Conservation (phyloP, 2,797 vertebrate genomes). For the Phoxinus dragarum region DNA sequence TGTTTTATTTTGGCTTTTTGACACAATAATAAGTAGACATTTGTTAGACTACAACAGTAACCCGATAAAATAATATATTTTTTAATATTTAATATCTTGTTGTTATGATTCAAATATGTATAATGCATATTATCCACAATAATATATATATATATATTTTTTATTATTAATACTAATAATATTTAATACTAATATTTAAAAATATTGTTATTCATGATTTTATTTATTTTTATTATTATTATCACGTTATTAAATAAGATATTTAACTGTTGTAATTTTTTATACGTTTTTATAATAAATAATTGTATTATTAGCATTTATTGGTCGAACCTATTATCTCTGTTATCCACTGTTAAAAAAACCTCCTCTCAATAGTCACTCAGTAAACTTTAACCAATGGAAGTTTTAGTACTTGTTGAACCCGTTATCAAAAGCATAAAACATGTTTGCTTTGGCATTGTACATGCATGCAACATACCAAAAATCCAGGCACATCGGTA, state of each 20-base stretch:
- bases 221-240: neutral
- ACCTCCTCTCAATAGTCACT: neutral
- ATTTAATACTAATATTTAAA: no score
- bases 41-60: neutral
- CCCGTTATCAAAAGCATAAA: neutral
- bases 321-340: neutral
- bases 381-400: neutral
- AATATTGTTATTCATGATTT: neutral
- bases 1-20: neutral
- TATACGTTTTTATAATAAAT: neutral
- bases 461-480: neutral
- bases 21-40: neutral
- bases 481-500: constrained; percentile 1
- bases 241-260: neutral
- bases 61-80: neutral
- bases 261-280: neutral
- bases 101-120: neutral
- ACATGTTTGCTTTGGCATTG: neutral
- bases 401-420: neutral
- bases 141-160: neutral
- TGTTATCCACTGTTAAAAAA: neutral
- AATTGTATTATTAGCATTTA: neutral
- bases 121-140: neutral
- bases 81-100: neutral
- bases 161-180: no score